Evolutionary conservation across 2,888 invertebrate genomes (phyloP), one percentile per base, ranked within the genome.

Genomic region (Ormyrus rosae): DNA sequence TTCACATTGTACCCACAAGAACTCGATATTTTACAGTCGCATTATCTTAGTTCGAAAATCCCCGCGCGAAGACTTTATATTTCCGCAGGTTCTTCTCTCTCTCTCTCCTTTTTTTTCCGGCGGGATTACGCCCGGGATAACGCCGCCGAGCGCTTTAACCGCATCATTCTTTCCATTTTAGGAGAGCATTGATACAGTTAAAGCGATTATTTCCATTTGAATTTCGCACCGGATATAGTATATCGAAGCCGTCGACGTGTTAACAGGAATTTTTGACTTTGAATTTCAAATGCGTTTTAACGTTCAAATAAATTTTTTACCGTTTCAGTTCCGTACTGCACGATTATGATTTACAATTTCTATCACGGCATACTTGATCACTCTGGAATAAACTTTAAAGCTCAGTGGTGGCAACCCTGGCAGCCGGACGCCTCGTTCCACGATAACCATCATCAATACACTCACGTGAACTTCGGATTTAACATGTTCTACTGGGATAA

Each of bases 361-460:
- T 95, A 94, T 88, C 95, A 95, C 86, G 95, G 95, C 4, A 94
- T 95, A 86, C 92, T 95, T 82, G 95, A 95, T 89, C 96, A 96
- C 90, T 95, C 95, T 0, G 95, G 95, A 45, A 92, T 95, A 83
- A 93, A 94, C 89, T 95, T 95, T 90, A 95, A 94, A 87, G 91
- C 94, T 0, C 91, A 92, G 69, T 95, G 95, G 95, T 95, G 95
- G 95, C 95, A 95, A 90, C 95, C 95, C 0, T 95, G 94, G 94
- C 95, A 95, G 87, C 95, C 95, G 0, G 94, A 94, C 84, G 94
- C 94, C 0, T 94, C 94, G 81, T 95, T 95, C 91, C 95, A 96
- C 84, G 96, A 95, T 87, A 93, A 95, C 86, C 96, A 96, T 84
- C 96, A 95, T 85, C 94, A 95, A 91, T 95, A 95, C 90, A 95